Evolutionary conservation across 2,113 vertebrate genomes (phyloP).

Genomic region (Orthonyx spaldingii): DNA sequence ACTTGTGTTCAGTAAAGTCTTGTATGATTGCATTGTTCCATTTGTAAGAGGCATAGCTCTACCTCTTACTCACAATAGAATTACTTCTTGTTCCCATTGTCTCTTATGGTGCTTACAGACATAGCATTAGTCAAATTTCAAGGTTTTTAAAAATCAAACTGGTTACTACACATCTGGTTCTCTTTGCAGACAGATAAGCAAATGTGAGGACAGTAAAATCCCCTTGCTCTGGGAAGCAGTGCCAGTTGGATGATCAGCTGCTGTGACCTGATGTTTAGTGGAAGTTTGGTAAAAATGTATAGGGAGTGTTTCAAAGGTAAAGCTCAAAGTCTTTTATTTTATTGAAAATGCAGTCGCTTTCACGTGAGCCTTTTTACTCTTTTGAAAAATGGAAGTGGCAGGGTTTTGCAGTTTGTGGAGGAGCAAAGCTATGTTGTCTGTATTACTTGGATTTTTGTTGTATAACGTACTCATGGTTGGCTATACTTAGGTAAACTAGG

Average conservation of each 20-base stretch:
- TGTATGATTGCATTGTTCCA: background rate
- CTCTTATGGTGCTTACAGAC: background rate
- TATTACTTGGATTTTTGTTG: background rate
- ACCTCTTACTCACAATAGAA: background rate
- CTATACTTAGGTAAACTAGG: background rate
- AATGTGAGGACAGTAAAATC: background rate
- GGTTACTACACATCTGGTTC: background rate
- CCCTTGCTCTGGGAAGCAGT: background rate
- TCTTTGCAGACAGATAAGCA: background rate
- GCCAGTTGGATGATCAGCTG: background rate
- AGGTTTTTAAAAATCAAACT: background rate
- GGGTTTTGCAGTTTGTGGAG: background rate
- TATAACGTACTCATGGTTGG: fast-evolving
- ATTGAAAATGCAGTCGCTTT: background rate
- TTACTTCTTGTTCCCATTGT: background rate
- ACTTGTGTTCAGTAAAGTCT: background rate
- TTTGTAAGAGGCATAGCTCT: background rate
- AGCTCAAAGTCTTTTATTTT: background rate
- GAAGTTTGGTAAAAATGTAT: background rate
- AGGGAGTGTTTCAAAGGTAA: background rate
- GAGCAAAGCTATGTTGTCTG: background rate
- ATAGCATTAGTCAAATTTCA: background rate
- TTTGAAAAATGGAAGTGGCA: background rate
- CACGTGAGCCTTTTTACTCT: background rate
- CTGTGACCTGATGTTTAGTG: background rate